Percentiles rank a stretch among this genome's conserved stretches.
Conservation (phyloP, 2,888 invertebrate genomes). For the Nomada hirtipes region DNA sequence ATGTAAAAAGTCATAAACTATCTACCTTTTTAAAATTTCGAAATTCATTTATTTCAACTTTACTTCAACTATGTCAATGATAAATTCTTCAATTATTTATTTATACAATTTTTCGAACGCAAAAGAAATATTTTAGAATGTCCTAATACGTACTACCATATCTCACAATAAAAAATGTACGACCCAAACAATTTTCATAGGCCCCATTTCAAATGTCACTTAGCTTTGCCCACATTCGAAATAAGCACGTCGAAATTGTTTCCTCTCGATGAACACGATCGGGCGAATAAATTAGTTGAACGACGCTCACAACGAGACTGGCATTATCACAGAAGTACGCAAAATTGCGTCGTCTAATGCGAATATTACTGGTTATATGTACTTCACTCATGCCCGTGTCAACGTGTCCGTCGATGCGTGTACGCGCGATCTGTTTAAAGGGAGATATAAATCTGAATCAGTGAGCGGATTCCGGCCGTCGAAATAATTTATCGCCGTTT, state of each 20-base stretch:
- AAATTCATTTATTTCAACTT: neutral
- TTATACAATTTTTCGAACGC: too few species aligned
- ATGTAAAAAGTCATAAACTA: neutral
- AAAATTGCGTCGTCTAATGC: slow-evolving; percentile 14
- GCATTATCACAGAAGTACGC: neutral
- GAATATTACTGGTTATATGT: slow-evolving; percentile 25
- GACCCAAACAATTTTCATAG: too few species aligned
- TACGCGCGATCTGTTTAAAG: slow-evolving; percentile 48
- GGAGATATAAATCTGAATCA: slow-evolving; percentile 50
- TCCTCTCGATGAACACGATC: slow-evolving; percentile 7
- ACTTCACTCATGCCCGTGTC: neutral
- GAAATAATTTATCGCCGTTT: slow-evolving; percentile 45
- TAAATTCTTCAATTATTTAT: too few species aligned
- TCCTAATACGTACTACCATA: too few species aligned
- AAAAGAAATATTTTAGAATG: too few species aligned
- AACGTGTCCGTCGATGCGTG: slow-evolving; percentile 5
- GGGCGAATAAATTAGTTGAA: slow-evolving; percentile 37
- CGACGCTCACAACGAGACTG: slow-evolving; percentile 12
- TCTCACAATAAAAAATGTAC: too few species aligned
- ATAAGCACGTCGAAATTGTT: neutral
- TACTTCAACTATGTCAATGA: neutral
- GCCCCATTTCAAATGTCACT: too few species aligned
- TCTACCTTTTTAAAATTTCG: neutral
- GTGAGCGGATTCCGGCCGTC: slow-evolving; percentile 29
- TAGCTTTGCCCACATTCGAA: too few species aligned